phyloP scores from a whole-genome alignment of 2,888 invertebrate genomes.

The Spicauda simplicius region DNA sequence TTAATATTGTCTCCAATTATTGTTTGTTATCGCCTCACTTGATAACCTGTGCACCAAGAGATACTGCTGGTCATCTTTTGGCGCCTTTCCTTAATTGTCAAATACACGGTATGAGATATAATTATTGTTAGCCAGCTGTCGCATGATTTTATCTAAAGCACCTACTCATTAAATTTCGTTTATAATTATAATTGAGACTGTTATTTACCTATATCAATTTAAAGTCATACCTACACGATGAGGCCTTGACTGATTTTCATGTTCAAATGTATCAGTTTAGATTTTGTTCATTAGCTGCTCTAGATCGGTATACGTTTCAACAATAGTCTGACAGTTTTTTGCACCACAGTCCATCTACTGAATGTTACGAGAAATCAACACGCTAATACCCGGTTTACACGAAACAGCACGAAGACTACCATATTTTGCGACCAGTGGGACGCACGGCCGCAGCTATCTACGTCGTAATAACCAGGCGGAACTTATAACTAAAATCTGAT shows the following conservation, averaged over 20 bases:
- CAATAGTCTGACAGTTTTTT: background rate
- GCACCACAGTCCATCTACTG: conserved; percentile 32
- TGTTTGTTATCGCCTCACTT: background rate
- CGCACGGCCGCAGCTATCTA: background rate
- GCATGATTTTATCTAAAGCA: too few species aligned
- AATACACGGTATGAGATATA: too few species aligned
- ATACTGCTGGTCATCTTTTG: conserved; percentile 14
- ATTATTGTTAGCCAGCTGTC: too few species aligned
- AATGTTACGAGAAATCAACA: conserved; percentile 30
- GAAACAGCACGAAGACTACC: background rate
- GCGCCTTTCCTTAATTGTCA: too few species aligned
- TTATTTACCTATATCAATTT: too few species aligned
- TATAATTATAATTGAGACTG: too few species aligned
- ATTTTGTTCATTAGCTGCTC: too few species aligned
- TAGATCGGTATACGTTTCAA: too few species aligned
- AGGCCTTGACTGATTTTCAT: too few species aligned
- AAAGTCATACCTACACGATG: too few species aligned
- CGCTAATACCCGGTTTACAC: conserved; percentile 19
- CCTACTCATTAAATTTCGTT: too few species aligned
- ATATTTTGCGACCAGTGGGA: background rate
- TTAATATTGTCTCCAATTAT: background rate
- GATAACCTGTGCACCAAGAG: background rate
- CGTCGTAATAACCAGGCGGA: conserved; percentile 1
- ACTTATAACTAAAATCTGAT: conserved; percentile 30
- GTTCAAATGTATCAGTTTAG: too few species aligned